Conservation (phyloP, 2,888 invertebrate genomes). For the Apamea epomidion region DNA sequence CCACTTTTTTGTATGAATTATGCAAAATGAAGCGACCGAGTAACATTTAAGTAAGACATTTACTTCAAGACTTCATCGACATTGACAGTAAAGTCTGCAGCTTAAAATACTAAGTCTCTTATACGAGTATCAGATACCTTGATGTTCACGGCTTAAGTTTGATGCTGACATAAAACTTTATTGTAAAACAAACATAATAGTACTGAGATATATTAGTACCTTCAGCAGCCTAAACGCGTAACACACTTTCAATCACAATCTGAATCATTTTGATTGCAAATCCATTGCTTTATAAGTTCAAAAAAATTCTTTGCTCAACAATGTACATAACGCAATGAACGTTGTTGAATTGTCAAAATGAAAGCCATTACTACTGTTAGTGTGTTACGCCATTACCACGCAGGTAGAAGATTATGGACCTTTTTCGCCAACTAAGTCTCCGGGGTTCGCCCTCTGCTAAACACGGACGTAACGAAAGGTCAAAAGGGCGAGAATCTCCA, state of each 20-base stretch:
- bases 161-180: slow-evolving; percentile 35
- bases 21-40: background rate
- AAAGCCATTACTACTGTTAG: too few relatives aligned
- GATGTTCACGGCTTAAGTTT: slow-evolving; percentile 36
- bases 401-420: slow-evolving; percentile 37
- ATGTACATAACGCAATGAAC: too few relatives aligned
- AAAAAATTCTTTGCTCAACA: too few relatives aligned
- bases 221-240: too few relatives aligned
- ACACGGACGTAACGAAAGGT: slow-evolving; percentile 22
- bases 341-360: too few relatives aligned
- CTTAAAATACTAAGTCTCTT: slow-evolving; percentile 28
- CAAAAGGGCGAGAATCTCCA: slow-evolving; percentile 9
- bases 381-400: too few relatives aligned
- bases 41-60: background rate
- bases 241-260: too few relatives aligned
- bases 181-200: slow-evolving; percentile 9
- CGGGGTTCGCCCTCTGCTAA: slow-evolving; percentile 16
- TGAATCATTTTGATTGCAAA: too few relatives aligned
- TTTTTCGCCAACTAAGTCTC: slow-evolving; percentile 15
- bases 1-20: too few relatives aligned
- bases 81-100: slow-evolving; percentile 12
- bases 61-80: background rate
- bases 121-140: slow-evolving; percentile 12
- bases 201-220: background rate
- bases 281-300: too few relatives aligned